phyloP scores from a whole-genome alignment of 2,888 invertebrate species.

The Acrobasis consociella region DNA sequence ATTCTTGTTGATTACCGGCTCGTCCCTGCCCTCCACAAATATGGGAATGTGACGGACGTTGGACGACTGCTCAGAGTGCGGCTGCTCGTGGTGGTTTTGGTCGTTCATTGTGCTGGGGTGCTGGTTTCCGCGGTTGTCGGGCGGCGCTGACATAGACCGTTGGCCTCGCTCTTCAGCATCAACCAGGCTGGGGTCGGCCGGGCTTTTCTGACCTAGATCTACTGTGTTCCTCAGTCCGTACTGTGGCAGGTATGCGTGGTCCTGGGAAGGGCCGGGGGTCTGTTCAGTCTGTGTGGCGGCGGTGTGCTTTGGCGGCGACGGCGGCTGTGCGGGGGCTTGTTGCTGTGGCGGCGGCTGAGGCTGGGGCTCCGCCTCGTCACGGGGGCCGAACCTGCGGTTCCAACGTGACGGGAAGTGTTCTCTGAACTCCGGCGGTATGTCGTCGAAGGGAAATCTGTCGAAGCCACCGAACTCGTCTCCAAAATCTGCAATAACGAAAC shows the following conservation, averaged over 20 bases:
- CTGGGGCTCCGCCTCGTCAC: slow-evolving; percentile 55
- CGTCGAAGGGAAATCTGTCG: slow-evolving; percentile 80
- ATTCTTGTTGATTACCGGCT: slow-evolving; percentile 87
- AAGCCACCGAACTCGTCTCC: slow-evolving; percentile 76
- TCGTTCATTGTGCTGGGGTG: slow-evolving; percentile 60
- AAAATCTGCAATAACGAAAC: slow-evolving; percentile 72
- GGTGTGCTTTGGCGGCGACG: slow-evolving; percentile 56
- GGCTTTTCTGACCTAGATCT: slow-evolving; percentile 87
- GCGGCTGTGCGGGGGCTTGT: slow-evolving; percentile 45
- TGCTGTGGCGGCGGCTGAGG: slow-evolving; percentile 46
- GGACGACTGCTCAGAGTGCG: slow-evolving; percentile 54
- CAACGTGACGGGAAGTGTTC: slow-evolving; percentile 75
- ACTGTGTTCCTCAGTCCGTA: slow-evolving; percentile 90
- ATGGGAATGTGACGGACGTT: slow-evolving; percentile 93
- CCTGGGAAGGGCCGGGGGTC: slow-evolving; percentile 48
- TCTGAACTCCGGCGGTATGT: slow-evolving; percentile 76
- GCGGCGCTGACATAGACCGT: slow-evolving; percentile 91
- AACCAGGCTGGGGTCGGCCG: slow-evolving; percentile 76
- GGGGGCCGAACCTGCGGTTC: slow-evolving; percentile 65
- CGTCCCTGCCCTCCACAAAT: slow-evolving; percentile 92
- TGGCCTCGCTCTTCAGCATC: slow-evolving; percentile 84
- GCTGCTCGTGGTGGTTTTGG: slow-evolving; percentile 56
- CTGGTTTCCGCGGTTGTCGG: slow-evolving; percentile 76
- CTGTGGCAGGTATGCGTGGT: slow-evolving; percentile 77
- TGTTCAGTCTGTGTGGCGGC: slow-evolving; percentile 72